Base-by-base conservation (phyloP, 2,797 vertebrate genomes). In the Allobates femoralis region DNA sequence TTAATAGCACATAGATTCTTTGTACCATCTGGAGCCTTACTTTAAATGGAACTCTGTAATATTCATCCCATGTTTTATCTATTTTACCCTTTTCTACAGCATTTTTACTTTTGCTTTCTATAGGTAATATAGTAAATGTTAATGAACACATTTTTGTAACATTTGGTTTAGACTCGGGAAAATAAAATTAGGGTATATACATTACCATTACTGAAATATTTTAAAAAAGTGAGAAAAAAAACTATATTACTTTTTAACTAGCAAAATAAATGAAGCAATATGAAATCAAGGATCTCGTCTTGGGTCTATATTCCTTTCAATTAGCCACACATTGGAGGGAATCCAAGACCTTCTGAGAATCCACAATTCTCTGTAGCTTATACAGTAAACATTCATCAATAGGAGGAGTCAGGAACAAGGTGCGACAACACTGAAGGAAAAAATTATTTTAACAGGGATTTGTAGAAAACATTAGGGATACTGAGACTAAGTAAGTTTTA, bases 1-100 rank as follows among this genome's bases (percentile, higher is more conserved):
- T 62, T 58, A 23, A 50, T 75, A 83, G 55, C 51, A 51, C 41
- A 76, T 84, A n/a, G 83, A 77, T 77, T 64, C n/a, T 76, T 62
- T 60, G 51, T 75, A 21, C 55, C 34, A 76, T 58, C 56, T 77
- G 56, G 71, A 77, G 58, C 7, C 11, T 66, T 53, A 28, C 58
- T 46, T 76, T 30, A 62, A 21, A 84, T 51, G 26, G 21, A 77
- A 32, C 21, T 66, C 37, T 64, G 26, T 77, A 77, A 76, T 32
- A 16, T 76, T 64, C 58, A 53, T 46, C 50, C 51, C 55, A 62
- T 84, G 15, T 62, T 23, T 76, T 53, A 34, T 28, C 21, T 74
- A 5, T 34, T 26, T 60, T 50, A 64, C n/a, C 3, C 16, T 71
- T 73, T 71, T 23, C 30, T 75, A 55, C 2, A 30, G 30, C 37